phyloP scores from a whole-genome alignment of 1,140 invertebrate species.

The Drosophila kohkoa region DNA sequence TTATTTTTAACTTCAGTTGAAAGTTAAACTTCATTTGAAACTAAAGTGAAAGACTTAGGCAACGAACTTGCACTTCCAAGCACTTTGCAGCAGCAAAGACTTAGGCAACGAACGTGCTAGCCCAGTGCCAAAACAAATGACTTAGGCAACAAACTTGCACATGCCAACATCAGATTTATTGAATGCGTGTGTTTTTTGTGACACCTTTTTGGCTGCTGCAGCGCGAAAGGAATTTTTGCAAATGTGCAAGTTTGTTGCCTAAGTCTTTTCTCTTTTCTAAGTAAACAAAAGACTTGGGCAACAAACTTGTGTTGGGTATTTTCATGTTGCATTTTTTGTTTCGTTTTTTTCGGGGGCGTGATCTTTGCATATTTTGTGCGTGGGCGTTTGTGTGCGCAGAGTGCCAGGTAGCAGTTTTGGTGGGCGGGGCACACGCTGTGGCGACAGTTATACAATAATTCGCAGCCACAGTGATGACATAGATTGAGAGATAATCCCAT shows the following conservation, averaged over 20 bases:
- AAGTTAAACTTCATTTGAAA: background rate
- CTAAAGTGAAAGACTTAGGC: constrained; percentile 12
- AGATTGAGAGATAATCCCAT: constrained; percentile 4
- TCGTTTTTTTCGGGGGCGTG: constrained; percentile 16
- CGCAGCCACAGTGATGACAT: constrained; percentile 6
- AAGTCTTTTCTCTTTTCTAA: background rate
- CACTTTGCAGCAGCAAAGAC: background rate
- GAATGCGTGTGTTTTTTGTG: background rate
- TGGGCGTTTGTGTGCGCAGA: constrained; percentile 24
- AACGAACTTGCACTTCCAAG: background rate
- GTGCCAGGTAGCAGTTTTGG: constrained; percentile 28
- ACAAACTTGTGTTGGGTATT: constrained; percentile 35
- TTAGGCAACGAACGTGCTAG: constrained; percentile 13
- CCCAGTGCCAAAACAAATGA: constrained; percentile 45
- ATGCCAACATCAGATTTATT: background rate
- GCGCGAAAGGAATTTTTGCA: background rate
- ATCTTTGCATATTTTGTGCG: constrained; percentile 21
- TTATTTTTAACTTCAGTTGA: too few species aligned
- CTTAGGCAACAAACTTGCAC: constrained; percentile 63
- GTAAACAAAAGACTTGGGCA: constrained; percentile 50
- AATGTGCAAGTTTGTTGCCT: background rate
- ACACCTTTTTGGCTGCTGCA: background rate
- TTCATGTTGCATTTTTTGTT: constrained; percentile 3
- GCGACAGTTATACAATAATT: constrained; percentile 62
- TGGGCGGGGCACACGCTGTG: constrained; percentile 31